Percentiles rank a stretch among this genome's conserved stretches.
These are phyloP conservation scores for Emesis castigata DNA, from an alignment of 2,888 invertebrate genomes.

Conservation along the genomic window DNA sequence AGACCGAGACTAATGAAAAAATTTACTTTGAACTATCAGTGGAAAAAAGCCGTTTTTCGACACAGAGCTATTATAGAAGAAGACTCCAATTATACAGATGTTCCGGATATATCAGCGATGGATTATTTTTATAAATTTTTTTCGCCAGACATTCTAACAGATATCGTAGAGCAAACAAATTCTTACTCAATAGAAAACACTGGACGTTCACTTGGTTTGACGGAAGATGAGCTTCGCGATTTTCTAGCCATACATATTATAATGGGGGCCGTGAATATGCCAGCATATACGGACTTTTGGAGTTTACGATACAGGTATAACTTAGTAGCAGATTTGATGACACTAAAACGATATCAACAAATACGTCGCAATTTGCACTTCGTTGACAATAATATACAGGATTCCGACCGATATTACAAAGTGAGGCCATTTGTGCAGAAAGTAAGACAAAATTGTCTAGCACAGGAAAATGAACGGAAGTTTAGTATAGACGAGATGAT, in stretches of 20 bases:
- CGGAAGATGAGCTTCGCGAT: slow-evolving; percentile 35
- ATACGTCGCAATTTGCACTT: slow-evolving; percentile 44
- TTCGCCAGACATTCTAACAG: slow-evolving; percentile 30
- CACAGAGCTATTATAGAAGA: slow-evolving; percentile 27
- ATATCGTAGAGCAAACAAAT: slow-evolving; percentile 47
- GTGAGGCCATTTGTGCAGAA: slow-evolving; percentile 30
- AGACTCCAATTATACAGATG: slow-evolving; percentile 34
- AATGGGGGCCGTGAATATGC: slow-evolving; percentile 30
- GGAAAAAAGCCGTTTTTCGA: slow-evolving; percentile 34
- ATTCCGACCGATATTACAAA: slow-evolving; percentile 35
- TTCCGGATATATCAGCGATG: slow-evolving; percentile 32
- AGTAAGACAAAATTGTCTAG: slow-evolving; percentile 37
- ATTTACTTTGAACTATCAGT: slow-evolving; percentile 27
- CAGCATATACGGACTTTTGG: slow-evolving; percentile 51
- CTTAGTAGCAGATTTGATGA: slow-evolving; percentile 48
- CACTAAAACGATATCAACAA: slow-evolving; percentile 43
- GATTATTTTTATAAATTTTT: slow-evolving; percentile 39
- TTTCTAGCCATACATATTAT: slow-evolving; percentile 29
- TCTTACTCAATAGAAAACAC: slow-evolving; percentile 33
- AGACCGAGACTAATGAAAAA: slow-evolving; percentile 27
- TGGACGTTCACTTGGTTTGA: slow-evolving; percentile 37
- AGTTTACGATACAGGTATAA: slow-evolving; percentile 34
- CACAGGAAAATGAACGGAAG: slow-evolving; percentile 62
- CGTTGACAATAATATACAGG: slow-evolving; percentile 38
- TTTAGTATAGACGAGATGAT: slow-evolving; percentile 73